phyloP scores from a whole-genome alignment of 2,888 invertebrate genomes.

The Scaptomyza polygonia region DNA sequence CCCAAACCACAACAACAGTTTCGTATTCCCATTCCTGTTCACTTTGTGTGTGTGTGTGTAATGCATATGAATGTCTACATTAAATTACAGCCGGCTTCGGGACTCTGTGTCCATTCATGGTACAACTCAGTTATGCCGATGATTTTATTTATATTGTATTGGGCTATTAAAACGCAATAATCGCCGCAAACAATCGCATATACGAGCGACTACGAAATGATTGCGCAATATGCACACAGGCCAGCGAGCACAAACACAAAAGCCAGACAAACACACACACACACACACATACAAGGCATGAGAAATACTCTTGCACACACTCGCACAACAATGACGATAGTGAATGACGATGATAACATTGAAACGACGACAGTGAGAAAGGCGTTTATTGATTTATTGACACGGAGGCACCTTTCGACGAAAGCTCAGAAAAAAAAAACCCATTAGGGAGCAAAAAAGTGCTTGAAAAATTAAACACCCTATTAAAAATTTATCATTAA shows the following conservation, averaged over 20 bases:
- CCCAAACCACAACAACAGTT: not conserved
- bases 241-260: slow-evolving; percentile 59
- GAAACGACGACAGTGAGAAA: slow-evolving; percentile 47
- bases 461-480: slow-evolving; percentile 7
- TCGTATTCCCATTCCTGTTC: not conserved
- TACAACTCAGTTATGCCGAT: slow-evolving; percentile 31
- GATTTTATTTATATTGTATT: slow-evolving; percentile 61
- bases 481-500: not conserved
- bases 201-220: slow-evolving; percentile 51
- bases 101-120: not conserved
- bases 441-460: not conserved
- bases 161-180: slow-evolving; percentile 70
- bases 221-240: slow-evolving; percentile 76
- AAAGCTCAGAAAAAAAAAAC: slow-evolving; percentile 4
- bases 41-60: slow-evolving; percentile 15
- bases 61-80: slow-evolving; percentile 54
- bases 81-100: slow-evolving; percentile 6
- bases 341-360: not conserved
- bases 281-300: not conserved
- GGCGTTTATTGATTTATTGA: slow-evolving; percentile 71
- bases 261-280: slow-evolving; percentile 1
- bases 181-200: slow-evolving; percentile 62
- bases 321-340: not conserved
- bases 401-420: slow-evolving; percentile 40
- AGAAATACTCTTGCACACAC: slow-evolving; percentile 7